Conservation (phyloP, 2,113 vertebrate species). For the Microcebus lehilahytsara region DNA sequence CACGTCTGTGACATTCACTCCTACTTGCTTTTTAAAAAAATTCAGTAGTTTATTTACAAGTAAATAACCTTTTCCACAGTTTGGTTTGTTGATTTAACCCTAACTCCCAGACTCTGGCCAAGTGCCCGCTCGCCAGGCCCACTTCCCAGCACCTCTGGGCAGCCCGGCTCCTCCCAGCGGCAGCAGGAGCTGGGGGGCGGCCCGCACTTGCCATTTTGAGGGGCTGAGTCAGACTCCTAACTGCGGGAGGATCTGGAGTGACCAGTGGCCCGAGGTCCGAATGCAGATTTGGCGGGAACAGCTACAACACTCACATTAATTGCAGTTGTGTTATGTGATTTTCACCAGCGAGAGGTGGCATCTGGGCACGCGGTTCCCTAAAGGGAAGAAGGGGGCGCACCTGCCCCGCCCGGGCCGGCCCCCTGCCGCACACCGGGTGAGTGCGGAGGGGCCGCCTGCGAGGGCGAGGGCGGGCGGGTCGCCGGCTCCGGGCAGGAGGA, state of each 20-base stretch:
- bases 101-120: neutral
- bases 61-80: neutral
- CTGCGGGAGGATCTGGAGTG: fast-evolving
- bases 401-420: neutral
- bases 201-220: too few relatives aligned
- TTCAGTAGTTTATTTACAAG: neutral
- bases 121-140: neutral
- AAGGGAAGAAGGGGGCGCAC: neutral
- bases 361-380: fast-evolving
- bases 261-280: fast-evolving
- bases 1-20: too few relatives aligned
- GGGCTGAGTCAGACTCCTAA: neutral
- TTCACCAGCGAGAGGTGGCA: neutral
- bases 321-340: neutral
- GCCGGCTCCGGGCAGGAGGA: neutral
- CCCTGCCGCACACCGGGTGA: neutral
- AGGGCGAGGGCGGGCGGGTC: fast-evolving
- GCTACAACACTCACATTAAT: neutral
- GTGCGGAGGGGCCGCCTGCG: neutral
- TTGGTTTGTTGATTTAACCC: neutral
- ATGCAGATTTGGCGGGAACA: too few relatives aligned
- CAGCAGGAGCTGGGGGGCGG: too few relatives aligned
- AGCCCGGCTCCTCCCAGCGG: neutral
- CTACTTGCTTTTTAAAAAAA: neutral
- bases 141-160: neutral